Evolutionary conservation across 2,888 invertebrate genomes (phyloP).

Genomic region (Elegia similella): DNA sequence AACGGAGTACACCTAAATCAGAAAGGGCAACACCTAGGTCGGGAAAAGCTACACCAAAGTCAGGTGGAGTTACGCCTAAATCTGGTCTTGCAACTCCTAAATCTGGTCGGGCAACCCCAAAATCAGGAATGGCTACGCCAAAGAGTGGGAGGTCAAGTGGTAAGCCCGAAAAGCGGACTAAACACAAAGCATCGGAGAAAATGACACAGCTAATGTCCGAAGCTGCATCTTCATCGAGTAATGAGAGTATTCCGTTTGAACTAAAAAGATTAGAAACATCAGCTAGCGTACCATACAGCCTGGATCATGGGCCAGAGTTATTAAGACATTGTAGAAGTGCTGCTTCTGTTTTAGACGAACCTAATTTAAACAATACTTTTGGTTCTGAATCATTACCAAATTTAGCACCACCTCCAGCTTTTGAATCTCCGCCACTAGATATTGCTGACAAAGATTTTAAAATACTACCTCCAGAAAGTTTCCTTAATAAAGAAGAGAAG

Average conservation of each 20-base stretch:
- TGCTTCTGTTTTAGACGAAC: constrained; percentile 80
- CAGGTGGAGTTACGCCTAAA: constrained; percentile 67
- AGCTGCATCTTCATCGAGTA: constrained; percentile 83
- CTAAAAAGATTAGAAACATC: constrained; percentile 80
- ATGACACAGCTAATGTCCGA: constrained; percentile 79
- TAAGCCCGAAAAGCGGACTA: constrained; percentile 70
- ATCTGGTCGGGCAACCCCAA: constrained; percentile 68
- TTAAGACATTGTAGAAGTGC: constrained; percentile 81
- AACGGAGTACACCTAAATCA: constrained; percentile 73
- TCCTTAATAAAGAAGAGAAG: constrained; percentile 69
- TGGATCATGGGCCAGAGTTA: constrained; percentile 74
- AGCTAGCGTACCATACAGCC: constrained; percentile 84
- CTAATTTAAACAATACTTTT: constrained; percentile 72
- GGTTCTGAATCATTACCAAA: constrained; percentile 88
- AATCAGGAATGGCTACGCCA: constrained; percentile 74
- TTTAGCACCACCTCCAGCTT: constrained; percentile 84
- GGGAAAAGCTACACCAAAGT: constrained; percentile 70
- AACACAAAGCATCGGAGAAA: constrained; percentile 76
- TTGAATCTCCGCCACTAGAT: constrained; percentile 79
- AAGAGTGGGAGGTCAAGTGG: constrained; percentile 81
- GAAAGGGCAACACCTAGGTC: constrained; percentile 70
- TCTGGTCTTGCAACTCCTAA: constrained; percentile 72
- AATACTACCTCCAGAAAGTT: constrained; percentile 74
- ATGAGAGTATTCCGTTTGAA: constrained; percentile 78
- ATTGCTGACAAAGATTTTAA: constrained; percentile 77